Evolutionary conservation across 2,888 invertebrate genomes (phyloP).

Genomic region (Erebia ligea): DNA sequence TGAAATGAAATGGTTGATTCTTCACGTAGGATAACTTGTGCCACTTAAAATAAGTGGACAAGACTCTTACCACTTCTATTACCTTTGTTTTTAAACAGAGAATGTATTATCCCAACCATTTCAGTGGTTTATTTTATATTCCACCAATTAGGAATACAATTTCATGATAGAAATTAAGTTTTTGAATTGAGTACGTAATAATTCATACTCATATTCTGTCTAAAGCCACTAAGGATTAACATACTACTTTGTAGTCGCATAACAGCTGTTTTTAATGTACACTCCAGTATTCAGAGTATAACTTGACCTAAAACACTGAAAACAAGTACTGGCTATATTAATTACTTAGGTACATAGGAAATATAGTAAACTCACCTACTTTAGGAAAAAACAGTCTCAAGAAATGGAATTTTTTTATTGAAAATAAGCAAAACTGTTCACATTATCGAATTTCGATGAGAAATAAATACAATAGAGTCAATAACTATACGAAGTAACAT

Average conservation of each 20-base stretch:
- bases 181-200: not conserved
- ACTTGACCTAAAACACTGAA: slow-evolving; percentile 19
- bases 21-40: no score
- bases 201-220: slow-evolving; percentile 12
- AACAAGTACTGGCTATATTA: slow-evolving; percentile 4
- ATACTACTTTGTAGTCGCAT: not conserved
- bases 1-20: no score
- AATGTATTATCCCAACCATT: not conserved
- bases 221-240: slow-evolving; percentile 3
- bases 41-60: no score
- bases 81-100: no score
- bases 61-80: no score
- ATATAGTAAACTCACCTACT: not conserved
- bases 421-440: not conserved
- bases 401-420: not conserved
- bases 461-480: slow-evolving; percentile 27
- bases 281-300: slow-evolving; percentile 15
- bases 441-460: slow-evolving; percentile 15
- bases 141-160: not conserved
- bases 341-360: not conserved
- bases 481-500: slow-evolving; percentile 44
- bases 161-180: not conserved
- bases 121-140: not conserved
- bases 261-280: slow-evolving; percentile 12
- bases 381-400: not conserved